These are phyloP conservation scores for Potorous gilbertii DNA, from an alignment of 2,797 vertebrate genomes.

Conservation along the genomic window DNA sequence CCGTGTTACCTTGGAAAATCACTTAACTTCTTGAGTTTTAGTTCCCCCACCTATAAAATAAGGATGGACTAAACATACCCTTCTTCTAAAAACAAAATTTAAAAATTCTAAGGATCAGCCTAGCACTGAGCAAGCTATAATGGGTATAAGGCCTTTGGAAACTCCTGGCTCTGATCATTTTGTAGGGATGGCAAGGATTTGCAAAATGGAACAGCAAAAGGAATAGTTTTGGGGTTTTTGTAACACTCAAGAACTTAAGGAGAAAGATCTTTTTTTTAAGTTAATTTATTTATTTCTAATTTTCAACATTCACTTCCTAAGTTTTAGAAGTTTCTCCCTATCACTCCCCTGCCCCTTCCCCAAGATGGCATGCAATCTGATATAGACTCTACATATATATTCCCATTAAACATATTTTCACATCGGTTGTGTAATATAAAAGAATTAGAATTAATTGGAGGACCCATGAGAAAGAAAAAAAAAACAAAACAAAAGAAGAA, in stretches of 20 bases:
- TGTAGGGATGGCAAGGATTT: neutral
- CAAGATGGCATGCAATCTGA: no score
- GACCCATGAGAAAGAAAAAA: no score
- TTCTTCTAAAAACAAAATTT: neutral
- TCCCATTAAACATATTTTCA: no score
- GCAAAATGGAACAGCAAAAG: neutral
- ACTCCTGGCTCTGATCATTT: neutral
- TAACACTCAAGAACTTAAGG: neutral
- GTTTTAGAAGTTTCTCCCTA: no score
- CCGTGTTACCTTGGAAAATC: neutral
- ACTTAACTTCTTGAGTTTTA: neutral
- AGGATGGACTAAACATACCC: neutral
- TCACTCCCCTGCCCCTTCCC: no score
- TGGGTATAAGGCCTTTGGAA: neutral
- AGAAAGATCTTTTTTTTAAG: neutral
- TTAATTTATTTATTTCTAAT: no score
- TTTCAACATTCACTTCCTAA: no score
- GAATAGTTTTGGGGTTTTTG: neutral
- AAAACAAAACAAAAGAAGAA: no score
- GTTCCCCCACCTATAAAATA: conserved; percentile 12
- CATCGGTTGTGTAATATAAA: no score
- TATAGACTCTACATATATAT: no score
- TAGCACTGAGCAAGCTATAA: neutral
- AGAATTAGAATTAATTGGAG: no score
- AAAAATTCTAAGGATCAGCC: neutral